phyloP scores from a whole-genome alignment of 2,888 invertebrate genomes.

The Panopea generosa region DNA sequence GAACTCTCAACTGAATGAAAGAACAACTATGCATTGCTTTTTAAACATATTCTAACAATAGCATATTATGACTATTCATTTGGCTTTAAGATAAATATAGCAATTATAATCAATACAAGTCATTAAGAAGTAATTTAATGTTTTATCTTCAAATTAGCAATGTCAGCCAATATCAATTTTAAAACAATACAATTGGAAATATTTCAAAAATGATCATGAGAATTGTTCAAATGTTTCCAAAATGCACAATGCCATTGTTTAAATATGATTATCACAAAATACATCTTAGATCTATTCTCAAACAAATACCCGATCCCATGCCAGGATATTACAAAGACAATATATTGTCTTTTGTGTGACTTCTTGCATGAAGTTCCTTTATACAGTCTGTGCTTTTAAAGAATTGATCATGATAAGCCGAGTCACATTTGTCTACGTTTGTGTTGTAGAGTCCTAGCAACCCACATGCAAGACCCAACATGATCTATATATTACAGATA shows the following conservation, averaged over 20 bases:
- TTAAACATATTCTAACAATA: no score
- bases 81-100: no score
- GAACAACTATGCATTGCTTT: no score
- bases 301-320: constrained; percentile 32
- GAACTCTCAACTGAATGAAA: no score
- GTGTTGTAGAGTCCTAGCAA: constrained; percentile 68
- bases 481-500: constrained; percentile 38
- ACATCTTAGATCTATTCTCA: constrained; percentile 41
- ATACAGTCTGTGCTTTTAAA: constrained; percentile 36
- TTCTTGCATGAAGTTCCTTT: constrained; percentile 56
- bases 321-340: constrained; percentile 47
- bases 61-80: no score
- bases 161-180: constrained; percentile 9
- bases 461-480: constrained; percentile 68
- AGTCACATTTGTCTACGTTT: constrained; percentile 41
- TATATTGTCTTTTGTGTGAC: constrained; percentile 37
- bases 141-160: constrained; percentile 20
- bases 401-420: constrained; percentile 53
- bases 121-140: constrained; percentile 23
- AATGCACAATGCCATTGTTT: constrained; percentile 49
- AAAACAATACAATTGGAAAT: constrained; percentile 43
- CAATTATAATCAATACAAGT: neutral
- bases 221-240: constrained; percentile 43
- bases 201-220: constrained; percentile 62
- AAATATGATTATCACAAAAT: constrained; percentile 53